These are phyloP conservation scores for Candoia aspera DNA, from an alignment of 2,113 vertebrate genomes.

Conservation along the genomic window DNA sequence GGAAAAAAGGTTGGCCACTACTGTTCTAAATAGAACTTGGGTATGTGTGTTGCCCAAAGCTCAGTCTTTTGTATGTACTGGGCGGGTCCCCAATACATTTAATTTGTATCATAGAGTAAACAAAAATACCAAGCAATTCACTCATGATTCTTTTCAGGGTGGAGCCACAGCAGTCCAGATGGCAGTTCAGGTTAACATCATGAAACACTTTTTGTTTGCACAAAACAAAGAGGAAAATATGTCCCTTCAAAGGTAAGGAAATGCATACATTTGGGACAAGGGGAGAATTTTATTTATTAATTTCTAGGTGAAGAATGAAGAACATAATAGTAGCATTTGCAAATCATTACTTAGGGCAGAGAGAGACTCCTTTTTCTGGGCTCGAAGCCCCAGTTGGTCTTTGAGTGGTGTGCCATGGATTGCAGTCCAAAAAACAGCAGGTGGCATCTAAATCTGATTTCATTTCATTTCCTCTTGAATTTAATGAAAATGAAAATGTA, in stretches of 20 bases:
- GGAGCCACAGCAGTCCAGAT: slow-evolving; percentile 80
- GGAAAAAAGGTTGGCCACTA: not conserved
- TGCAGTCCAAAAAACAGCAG: not conserved
- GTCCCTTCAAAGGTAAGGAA: slow-evolving; percentile 73
- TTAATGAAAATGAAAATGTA: not conserved
- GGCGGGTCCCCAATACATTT: not conserved
- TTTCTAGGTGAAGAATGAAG: not conserved
- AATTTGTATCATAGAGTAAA: not conserved
- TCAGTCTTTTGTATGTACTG: not conserved
- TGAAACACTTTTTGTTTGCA: slow-evolving; percentile 81
- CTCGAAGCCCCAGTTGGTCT: not conserved
- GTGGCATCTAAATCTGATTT: not conserved
- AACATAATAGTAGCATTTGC: not conserved
- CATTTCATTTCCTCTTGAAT: not conserved
- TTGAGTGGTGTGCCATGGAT: not conserved
- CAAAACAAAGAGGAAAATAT: slow-evolving; percentile 50
- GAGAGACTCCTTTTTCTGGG: not conserved
- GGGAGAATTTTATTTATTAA: not conserved
- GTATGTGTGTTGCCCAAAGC: not conserved
- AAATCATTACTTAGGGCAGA: not conserved
- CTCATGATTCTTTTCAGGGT: slow-evolving; percentile 66
- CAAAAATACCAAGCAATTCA: not conserved
- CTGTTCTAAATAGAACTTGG: not conserved
- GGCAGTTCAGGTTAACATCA: slow-evolving; percentile 81
- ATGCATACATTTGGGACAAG: not conserved